phyloP scores from a whole-genome alignment of 1,140 invertebrate species.

The Anagrus nilaparvatae region DNA sequence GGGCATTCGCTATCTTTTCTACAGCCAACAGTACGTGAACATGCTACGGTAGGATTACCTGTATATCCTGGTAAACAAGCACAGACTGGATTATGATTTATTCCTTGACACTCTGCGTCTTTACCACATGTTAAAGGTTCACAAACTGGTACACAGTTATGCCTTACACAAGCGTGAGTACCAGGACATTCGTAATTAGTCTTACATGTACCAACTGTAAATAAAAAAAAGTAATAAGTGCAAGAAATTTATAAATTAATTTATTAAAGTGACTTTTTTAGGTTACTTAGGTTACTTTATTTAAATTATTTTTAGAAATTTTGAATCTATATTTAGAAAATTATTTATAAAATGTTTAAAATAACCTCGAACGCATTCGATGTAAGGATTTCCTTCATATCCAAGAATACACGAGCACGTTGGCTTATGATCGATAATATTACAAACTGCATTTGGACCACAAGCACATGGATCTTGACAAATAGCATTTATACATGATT shows the following conservation, averaged over 20 bases:
- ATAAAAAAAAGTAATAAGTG: constrained; percentile 1
- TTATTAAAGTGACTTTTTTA: not conserved
- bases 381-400: constrained; percentile 70
- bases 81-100: constrained; percentile 70
- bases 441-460: constrained; percentile 68
- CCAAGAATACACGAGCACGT: constrained; percentile 72
- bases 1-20: constrained; percentile 67
- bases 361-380: constrained; percentile 56
- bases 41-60: constrained; percentile 70
- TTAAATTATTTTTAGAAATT: constrained; percentile 1
- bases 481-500: constrained; percentile 66
- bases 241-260: not conserved
- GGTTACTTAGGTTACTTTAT: no score
- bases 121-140: constrained; percentile 59
- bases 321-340: not conserved
- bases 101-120: constrained; percentile 62
- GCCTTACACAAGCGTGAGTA: constrained; percentile 66
- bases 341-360: not conserved
- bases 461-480: constrained; percentile 76
- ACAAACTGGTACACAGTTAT: constrained; percentile 69
- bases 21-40: constrained; percentile 60
- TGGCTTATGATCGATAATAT: constrained; percentile 70
- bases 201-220: constrained; percentile 53
- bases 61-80: constrained; percentile 68
- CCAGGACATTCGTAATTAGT: constrained; percentile 64